Evolutionary conservation across 2,113 vertebrate species (phyloP), one percentile per base, ranked within the genome.

Genomic region (Collichthys lucidus): DNA sequence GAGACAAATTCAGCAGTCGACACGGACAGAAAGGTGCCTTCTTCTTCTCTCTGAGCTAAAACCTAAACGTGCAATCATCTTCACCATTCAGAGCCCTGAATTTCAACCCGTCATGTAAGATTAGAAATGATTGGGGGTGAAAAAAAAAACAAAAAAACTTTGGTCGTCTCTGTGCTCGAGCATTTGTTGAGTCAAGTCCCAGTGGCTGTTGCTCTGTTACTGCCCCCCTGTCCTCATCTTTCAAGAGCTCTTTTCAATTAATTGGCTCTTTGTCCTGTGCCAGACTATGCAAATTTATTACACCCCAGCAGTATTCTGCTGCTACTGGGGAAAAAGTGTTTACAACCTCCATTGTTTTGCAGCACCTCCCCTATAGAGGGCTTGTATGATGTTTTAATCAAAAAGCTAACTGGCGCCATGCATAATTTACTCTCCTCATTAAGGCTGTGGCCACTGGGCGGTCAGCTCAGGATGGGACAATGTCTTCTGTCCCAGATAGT

Each of bases 281-380:
- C 96, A 97, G 96, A 96, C 96, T 98, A 98, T 99, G 97, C 97
- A 98, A 98, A 98, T 99, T 95, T 97, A 97, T 98, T 97, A 96
- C 96, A 96, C 95, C 96, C 95, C 96, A 94, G 95, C 95, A 95
- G 96, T 96, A 96, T 97, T 97, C 96, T 96, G 90, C 94, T 94
- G 95, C 96, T 97, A 95, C 94, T 97, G 96, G 96, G 95, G 56
- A 29, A 80, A 97, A 97, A 96, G 95, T 94, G 91, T 96, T 96
- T 97, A 97, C 96, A 97, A 96, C 96, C 95, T 89, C 94, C 85
- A 96, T 98, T 98, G 97, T 99, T 96, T 97, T 95, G 93, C 94
- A 93, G 95, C 95, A 89, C 95, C 96, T 96, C 96, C 96, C 95
- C 95, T 94, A 94, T 91, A 90, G 93, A 92, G 92, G 91, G 86